Evolutionary conservation across 2,113 vertebrate species (phyloP), one percentile per base, ranked within the genome.

Genomic region (Oenanthe oenanthe): DNA sequence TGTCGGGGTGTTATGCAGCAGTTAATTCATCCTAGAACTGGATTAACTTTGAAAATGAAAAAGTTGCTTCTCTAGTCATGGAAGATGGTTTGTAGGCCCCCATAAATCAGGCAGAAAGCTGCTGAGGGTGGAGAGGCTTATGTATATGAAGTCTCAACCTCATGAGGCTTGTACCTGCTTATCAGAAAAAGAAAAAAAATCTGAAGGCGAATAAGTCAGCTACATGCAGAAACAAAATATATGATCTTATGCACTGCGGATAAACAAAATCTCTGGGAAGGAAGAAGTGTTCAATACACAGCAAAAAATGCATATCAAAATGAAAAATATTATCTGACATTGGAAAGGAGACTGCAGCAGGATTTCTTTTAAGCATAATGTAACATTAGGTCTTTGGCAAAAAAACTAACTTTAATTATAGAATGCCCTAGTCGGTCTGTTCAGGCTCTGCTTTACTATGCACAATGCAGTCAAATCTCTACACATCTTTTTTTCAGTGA

Each of bases 1-100:
- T 93, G 93, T 93, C 31, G 63, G 66, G 31, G 34, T 91, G 56
- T 91, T 93, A 85, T 88, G 79, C 74, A 79, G 87, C 87, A 92
- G 78, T 91, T 95, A 97, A 96, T 97, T 97, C 83, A 91, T 91
- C 84, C 89, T 81, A 67, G 94, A 94, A 92, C 83, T 83, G 71
- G 91, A 96, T 96, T 96, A 96, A 96, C 78, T 96, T 92, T 95
- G 95, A 94, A 96, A 95, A 97, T 93, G 75, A 94, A 96, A 95
- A 95, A 91, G 93, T 96, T 96, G 89, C 88, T 95, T 93, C 93
- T 92, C 63, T 89, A 89, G 89, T 92, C 91, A 78, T 95, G 93
- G 89, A 95, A 68, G 83, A 95, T 95, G 87, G 77, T 95, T 96
- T 94, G 93, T 96, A 96, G 90, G 57, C 34, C 86, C 40, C 58